Conservation (phyloP, 2,797 vertebrate species). For the Scolopax rusticola region DNA sequence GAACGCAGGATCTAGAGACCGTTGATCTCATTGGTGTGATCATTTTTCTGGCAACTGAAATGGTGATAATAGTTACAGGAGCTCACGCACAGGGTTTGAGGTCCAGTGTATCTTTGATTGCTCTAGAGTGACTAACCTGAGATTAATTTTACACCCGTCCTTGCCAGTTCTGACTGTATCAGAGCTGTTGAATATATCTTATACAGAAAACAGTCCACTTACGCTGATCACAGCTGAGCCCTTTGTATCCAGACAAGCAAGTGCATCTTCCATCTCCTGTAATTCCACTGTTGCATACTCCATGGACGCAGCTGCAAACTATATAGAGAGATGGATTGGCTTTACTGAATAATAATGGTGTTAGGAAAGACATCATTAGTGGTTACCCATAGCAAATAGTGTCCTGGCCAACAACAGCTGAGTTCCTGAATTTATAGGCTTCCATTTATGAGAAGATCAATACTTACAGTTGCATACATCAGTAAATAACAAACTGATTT, state of each 20-base stretch:
- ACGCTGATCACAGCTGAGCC: slow-evolving; percentile 87
- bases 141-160: accelerated
- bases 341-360: not conserved
- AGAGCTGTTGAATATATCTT: not conserved
- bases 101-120: not conserved
- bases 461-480: not conserved
- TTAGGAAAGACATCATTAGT: accelerated
- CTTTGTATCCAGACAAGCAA: slow-evolving; percentile 89
- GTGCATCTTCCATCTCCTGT: slow-evolving; percentile 84
- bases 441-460: not conserved
- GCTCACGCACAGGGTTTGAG: not conserved
- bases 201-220: slow-evolving; percentile 26
- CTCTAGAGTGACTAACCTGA: not conserved
- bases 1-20: no score
- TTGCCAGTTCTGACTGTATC: not conserved
- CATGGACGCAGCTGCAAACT: slow-evolving; percentile 90
- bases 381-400: not conserved
- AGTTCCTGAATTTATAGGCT: not conserved
- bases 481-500: not conserved
- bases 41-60: not conserved
- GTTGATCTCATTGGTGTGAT: not conserved
- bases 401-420: not conserved
- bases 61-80: not conserved
- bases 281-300: slow-evolving; percentile 85
- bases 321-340: not conserved